Conservation (phyloP, 2,113 vertebrate species). For the Tupaia tana region DNA sequence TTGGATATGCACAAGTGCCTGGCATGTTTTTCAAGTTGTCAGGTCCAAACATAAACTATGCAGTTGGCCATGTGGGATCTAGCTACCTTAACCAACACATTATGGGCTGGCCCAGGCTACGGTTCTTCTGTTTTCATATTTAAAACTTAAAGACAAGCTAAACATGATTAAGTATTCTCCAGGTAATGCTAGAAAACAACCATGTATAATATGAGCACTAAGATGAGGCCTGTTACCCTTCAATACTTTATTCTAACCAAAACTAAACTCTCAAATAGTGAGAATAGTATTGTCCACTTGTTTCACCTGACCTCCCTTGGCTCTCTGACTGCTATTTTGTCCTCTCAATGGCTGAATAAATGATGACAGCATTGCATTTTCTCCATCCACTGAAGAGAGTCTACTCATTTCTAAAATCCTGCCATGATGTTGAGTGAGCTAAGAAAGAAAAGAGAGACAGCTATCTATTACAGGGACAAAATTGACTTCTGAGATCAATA, state of each 20-base stretch:
- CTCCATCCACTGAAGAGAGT: neutral
- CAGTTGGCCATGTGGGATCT: too few relatives aligned
- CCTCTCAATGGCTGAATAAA: neutral
- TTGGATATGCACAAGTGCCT: too few relatives aligned
- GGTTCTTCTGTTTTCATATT: conserved; percentile 3
- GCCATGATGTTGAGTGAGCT: neutral
- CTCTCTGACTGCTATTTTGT: neutral
- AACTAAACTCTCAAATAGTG: neutral
- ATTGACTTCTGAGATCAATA: conserved; percentile 73
- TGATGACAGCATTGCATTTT: neutral
- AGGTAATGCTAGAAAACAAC: neutral
- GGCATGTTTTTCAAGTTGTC: too few relatives aligned
- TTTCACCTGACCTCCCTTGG: neutral
- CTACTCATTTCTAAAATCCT: neutral
- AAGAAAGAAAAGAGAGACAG: conserved; percentile 44
- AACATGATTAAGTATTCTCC: neutral
- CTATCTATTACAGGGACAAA: conserved; percentile 51
- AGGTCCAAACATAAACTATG: too few relatives aligned
- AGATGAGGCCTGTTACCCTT: accelerated
- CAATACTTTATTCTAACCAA: neutral
- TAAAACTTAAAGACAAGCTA: conserved; percentile 21
- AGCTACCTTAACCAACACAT: too few relatives aligned
- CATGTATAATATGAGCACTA: neutral
- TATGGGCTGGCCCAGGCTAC: too few relatives aligned
- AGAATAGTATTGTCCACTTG: neutral